Percentiles rank a stretch among this genome's conserved stretches.
Conservation (phyloP, 2,113 vertebrate genomes). For the Tympanuchus pallidicinctus region DNA sequence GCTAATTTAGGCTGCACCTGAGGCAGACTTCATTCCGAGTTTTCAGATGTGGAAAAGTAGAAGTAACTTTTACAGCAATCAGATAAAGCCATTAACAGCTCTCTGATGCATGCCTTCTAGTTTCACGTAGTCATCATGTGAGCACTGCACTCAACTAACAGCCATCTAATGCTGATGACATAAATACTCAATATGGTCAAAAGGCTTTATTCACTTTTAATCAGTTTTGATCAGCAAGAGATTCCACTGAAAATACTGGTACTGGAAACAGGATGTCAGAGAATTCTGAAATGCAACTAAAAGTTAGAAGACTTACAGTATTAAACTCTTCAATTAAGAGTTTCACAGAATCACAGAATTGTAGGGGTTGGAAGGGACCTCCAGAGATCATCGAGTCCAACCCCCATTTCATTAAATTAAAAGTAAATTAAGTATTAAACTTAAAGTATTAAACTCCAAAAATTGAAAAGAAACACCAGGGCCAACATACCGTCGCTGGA, state of each 20-base stretch:
- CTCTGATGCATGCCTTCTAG: not conserved
- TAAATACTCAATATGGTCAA: not conserved
- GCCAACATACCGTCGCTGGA: constrained; percentile 77
- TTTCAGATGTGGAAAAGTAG: not conserved
- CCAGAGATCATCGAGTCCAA: too few species aligned
- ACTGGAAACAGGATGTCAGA: not conserved
- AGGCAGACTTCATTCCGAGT: not conserved
- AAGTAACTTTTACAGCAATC: not conserved
- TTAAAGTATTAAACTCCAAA: not conserved
- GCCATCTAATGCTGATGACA: not conserved
- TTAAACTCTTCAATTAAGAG: not conserved
- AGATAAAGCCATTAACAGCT: not conserved
- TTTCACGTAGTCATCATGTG: not conserved
- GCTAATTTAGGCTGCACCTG: not conserved
- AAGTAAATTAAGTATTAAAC: not conserved
- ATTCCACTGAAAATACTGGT: constrained; percentile 16
- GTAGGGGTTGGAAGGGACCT: too few species aligned
- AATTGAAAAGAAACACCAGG: not conserved
- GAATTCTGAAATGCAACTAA: not conserved
- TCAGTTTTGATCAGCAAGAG: not conserved
- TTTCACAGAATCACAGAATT: too few species aligned
- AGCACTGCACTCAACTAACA: not conserved
- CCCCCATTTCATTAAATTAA: too few species aligned
- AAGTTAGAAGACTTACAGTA: not conserved
- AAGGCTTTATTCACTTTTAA: constrained; percentile 17